Evolutionary conservation across 2,888 invertebrate species (phyloP).

Genomic region (Acleris holmiana): DNA sequence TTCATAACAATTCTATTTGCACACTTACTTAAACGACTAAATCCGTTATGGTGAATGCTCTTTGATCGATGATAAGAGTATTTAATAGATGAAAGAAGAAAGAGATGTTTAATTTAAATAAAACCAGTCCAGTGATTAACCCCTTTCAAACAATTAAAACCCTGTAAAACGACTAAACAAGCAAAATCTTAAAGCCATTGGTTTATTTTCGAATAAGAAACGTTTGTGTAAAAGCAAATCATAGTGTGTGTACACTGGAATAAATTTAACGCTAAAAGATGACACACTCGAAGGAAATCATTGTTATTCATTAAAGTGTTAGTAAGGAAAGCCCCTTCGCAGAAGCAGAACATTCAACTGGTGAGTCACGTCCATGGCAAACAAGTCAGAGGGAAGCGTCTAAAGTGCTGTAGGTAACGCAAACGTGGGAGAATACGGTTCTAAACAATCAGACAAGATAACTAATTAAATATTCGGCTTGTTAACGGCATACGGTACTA

Average conservation of each 20-base stretch:
- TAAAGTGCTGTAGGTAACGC: constrained; percentile 2
- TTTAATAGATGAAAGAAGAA: too few species aligned
- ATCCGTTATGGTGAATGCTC: too few species aligned
- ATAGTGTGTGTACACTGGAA: neutral
- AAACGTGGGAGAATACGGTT: constrained; percentile 17
- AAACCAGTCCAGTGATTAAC: too few species aligned
- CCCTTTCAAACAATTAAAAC: too few species aligned
- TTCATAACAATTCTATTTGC: too few species aligned
- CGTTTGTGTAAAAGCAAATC: neutral
- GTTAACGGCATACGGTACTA: constrained; percentile 15
- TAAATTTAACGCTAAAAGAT: constrained; percentile 1
- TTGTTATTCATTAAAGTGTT: constrained; percentile 15
- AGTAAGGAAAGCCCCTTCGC: constrained; percentile 21
- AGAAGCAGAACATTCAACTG: constrained; percentile 22
- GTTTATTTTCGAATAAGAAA: neutral
- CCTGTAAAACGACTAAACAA: too few species aligned
- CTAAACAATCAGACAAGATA: constrained; percentile 25
- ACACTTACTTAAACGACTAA: too few species aligned
- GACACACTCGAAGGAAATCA: constrained; percentile 10
- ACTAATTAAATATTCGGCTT: constrained; percentile 26
- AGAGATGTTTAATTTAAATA: too few species aligned
- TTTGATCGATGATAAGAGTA: too few species aligned
- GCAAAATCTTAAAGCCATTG: too few species aligned
- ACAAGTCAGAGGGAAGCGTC: constrained; percentile 11
- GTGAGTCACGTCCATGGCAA: constrained; percentile 21